These are phyloP conservation scores for Spialia ferax DNA, from an alignment of 2,888 invertebrate species.

Conservation along the genomic window DNA sequence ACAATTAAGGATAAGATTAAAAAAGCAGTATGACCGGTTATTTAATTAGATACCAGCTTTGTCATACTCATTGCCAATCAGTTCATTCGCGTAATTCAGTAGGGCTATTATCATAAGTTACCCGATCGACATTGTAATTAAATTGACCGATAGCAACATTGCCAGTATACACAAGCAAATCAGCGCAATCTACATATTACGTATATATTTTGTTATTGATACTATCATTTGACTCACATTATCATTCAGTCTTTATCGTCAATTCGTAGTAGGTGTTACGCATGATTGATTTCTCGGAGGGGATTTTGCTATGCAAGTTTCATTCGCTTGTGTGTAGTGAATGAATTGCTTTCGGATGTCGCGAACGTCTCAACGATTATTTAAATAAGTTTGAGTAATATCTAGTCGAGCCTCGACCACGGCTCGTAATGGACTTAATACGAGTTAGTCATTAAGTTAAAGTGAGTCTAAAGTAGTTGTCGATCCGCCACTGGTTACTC, in stretches of 20 bases:
- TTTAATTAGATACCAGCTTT: neutral
- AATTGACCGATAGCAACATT: constrained; percentile 37
- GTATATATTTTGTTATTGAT: constrained; percentile 39
- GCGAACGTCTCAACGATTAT: constrained; percentile 53
- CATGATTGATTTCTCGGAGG: constrained; percentile 57
- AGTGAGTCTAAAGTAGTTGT: constrained; percentile 25
- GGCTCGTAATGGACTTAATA: constrained; percentile 17
- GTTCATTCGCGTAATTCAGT: constrained; percentile 7
- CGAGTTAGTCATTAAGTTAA: constrained; percentile 28
- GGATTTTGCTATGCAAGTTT: constrained; percentile 59
- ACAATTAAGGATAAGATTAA: neutral
- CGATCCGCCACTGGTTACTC: constrained; percentile 35
- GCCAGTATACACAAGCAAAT: constrained; percentile 25
- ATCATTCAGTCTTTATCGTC: constrained; percentile 57
- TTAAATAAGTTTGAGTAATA: constrained; percentile 30
- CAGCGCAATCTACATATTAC: constrained; percentile 33
- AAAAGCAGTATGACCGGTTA: constrained; percentile 1
- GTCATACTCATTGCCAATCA: neutral
- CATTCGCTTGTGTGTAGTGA: constrained; percentile 57
- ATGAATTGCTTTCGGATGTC: constrained; percentile 57
- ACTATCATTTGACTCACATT: constrained; percentile 55
- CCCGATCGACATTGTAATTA: constrained; percentile 18
- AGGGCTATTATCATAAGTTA: constrained; percentile 14
- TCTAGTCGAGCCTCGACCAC: constrained; percentile 13
- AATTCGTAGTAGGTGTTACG: constrained; percentile 58